Evolutionary conservation across 2,888 invertebrate genomes (phyloP), one percentile per base, ranked within the genome.

Genomic region (Agonopterix subpropinquella): DNA sequence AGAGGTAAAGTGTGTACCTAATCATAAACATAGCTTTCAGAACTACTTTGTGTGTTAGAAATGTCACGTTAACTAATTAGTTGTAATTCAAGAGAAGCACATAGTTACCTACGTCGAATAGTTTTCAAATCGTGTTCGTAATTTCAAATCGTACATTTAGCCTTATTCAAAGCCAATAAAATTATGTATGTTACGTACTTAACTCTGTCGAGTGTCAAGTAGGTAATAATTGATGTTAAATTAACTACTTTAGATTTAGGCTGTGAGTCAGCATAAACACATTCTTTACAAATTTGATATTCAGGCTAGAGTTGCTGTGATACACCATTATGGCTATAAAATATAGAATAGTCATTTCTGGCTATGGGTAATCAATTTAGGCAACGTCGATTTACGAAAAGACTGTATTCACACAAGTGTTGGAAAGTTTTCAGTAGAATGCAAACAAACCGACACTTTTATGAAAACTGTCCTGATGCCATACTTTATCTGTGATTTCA

Each of bases 291-390:
- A 80, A 77, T 51, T 79, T 77, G 73, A 82, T 78, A 78, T 79
- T 81, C 86, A 87, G 73, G 86, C 87, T 88, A 88, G 86, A 87
- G 85, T 86, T 85, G 80, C 86, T 88, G 87, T 86, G 86, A 88
- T 86, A 87, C 84, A 83, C 75, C 77, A 77, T 78, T 78, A 77
- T 83, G 86, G 80, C 87, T 80, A 80, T 76, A 80, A 79, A 74
- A 62, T 77, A 74, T 80, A 77, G 69, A 73, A 71, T 80, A 79
- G 77, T 82, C 72, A 69, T 73, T 74, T 76, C 76, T 75, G 79
- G 70, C 75, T 73, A 73, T 65, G 69, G 62, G 64, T 70, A 64
- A 66, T 67, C 68, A 65, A 65, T 62, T 56, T 55, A 56, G 58
- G 54, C 57, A 55, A 58, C 11, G 42, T 57, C 58, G 54, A 56